Evolutionary conservation across 2,113 vertebrate genomes (phyloP).

Genomic region (Terrapene triunguis): DNA sequence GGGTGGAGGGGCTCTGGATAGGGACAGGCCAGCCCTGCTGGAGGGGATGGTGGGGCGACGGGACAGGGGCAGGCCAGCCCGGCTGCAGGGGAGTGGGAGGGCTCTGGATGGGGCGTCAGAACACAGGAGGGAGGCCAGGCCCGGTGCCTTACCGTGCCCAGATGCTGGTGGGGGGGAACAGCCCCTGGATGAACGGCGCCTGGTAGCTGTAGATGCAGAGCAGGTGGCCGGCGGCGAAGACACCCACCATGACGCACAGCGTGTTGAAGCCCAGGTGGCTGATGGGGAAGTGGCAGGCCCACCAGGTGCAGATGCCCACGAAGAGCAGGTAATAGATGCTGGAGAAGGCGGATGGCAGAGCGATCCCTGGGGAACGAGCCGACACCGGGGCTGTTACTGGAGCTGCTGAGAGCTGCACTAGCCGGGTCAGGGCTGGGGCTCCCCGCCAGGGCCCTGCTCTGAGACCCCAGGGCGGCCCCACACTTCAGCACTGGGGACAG

Average conservation of each 20-base stretch:
- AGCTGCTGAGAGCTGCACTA: background rate
- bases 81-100: too few species aligned
- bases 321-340: slow-evolving; percentile 92
- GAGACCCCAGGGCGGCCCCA: too few species aligned
- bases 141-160: slow-evolving; percentile 91
- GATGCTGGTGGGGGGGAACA: slow-evolving; percentile 84
- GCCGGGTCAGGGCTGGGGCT: background rate
- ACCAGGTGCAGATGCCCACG: slow-evolving; percentile 92
- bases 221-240: slow-evolving; percentile 88
- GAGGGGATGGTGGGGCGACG: background rate
- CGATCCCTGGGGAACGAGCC: slow-evolving; percentile 83
- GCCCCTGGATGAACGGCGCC: slow-evolving; percentile 82
- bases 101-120: background rate
- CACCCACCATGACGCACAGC: slow-evolving; percentile 84
- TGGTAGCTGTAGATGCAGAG: slow-evolving; percentile 95
- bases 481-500: too few species aligned
- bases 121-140: background rate
- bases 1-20: accelerated
- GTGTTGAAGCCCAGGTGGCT: slow-evolving; percentile 85
- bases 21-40: background rate
- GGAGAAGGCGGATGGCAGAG: slow-evolving; percentile 92
- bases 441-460: too few species aligned
- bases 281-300: slow-evolving; percentile 92
- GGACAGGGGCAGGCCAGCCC: background rate
- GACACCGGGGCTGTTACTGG: background rate